Percentiles rank a stretch among this genome's conserved stretches.
Evolutionary conservation across 2,888 invertebrate species (phyloP).

Genomic region (Toxonevra muliebris): DNA sequence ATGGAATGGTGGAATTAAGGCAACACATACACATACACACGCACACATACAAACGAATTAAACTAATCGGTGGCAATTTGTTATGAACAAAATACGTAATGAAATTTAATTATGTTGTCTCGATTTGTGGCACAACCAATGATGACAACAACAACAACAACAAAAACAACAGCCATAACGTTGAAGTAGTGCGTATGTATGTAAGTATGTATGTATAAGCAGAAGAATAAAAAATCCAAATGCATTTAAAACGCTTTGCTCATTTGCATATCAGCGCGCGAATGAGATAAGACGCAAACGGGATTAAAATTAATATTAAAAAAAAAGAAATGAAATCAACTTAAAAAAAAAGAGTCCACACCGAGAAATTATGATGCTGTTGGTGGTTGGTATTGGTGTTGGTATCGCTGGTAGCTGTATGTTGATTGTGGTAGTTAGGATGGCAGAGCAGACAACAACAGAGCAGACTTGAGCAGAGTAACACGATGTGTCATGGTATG

Average conservation of each 20-base stretch:
- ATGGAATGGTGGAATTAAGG: neutral
- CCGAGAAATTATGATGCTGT: too few relatives aligned
- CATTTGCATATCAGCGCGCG: neutral
- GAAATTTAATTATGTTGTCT: constrained; percentile 60
- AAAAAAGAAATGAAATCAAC: too few relatives aligned
- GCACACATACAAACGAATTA: constrained; percentile 16
- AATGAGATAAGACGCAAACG: constrained; percentile 19
- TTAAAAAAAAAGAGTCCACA: too few relatives aligned
- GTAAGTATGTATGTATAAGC: neutral
- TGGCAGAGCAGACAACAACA: neutral
- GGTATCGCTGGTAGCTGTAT: too few relatives aligned
- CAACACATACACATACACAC: neutral
- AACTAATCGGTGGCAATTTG: constrained; percentile 55
- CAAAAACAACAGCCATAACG: neutral
- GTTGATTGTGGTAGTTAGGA: neutral
- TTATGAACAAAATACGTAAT: constrained; percentile 50
- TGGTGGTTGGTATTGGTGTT: too few relatives aligned
- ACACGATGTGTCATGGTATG: too few relatives aligned
- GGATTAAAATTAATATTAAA: neutral
- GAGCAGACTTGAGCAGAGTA: neutral
- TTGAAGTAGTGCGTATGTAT: neutral
- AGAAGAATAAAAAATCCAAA: too few relatives aligned
- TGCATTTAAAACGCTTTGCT: neutral
- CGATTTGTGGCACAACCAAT: constrained; percentile 40
- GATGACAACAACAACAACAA: neutral